Base-by-base conservation (phyloP, 2,888 invertebrate genomes). In the Rhamnusium bicolor region DNA sequence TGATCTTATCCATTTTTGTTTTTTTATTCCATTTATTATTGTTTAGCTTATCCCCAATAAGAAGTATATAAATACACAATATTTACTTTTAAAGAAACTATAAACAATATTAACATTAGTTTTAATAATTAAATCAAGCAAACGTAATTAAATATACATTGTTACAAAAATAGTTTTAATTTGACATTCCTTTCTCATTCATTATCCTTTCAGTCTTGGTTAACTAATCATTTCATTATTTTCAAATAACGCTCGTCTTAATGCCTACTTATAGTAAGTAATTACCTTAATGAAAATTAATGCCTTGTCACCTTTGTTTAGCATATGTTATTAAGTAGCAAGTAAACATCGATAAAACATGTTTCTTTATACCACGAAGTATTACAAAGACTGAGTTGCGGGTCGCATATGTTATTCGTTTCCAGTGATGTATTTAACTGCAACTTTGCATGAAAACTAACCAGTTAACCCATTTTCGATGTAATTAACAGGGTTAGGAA, bases 221-320 rank as follows among this genome's bases (percentile, higher is more conserved):
- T 5, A n/a, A 56, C 7, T 16, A 56, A 56, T 27, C 54, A 56
- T 27, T 56, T 14, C 27, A 27, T 27, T 56, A 56, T 40, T 40
- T n/a, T 40, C 10, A 40, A 54, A 56, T n/a, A 56, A 56, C 54
- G 8, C 14, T 56, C 5, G n/a, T 54, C 53, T 54, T 54, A 54
- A 54, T 54, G 53, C 19, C 12, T 12, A 24, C 53, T 54, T 21
- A 3, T 12, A 40, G 2, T n/a, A n/a, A 56, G 54, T 56, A 56
- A 56, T 56, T 56, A 56, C 54, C 54, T 27, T 56, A 56, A 56
- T 56, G 54, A 56, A 56, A 56, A 56, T 56, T 56, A 56, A 56
- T 56, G 54, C 54, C 54, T 27, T 56, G 54, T 56, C 54, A 56
- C 54, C 14, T 56, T 56, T 27, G 54, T 27, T 56, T 56, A 56